Conservation (phyloP, 2,888 invertebrate genomes). For the Philonicus albiceps region DNA sequence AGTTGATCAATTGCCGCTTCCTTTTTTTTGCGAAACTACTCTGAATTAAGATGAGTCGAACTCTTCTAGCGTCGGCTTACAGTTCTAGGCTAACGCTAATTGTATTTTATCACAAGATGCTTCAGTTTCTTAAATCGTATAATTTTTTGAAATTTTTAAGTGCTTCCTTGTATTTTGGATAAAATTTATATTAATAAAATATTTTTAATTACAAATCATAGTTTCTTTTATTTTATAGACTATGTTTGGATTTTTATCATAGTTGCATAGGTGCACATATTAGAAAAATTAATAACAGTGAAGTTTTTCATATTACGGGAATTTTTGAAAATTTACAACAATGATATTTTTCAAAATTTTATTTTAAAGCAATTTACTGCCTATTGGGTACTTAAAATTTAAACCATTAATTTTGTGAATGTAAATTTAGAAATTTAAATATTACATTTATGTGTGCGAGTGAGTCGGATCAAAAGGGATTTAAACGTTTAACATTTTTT, state of each 20-base stretch:
- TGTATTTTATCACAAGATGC: slow-evolving; percentile 14
- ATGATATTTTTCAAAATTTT: neutral
- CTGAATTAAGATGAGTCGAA: neutral
- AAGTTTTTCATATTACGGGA: neutral
- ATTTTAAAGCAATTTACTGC: neutral
- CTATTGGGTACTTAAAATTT: too few relatives aligned
- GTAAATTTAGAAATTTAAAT: too few relatives aligned
- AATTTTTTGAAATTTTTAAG: neutral
- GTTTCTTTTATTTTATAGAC: neutral
- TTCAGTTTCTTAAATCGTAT: neutral
- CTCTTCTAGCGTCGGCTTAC: neutral
- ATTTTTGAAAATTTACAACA: neutral
- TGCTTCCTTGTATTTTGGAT: neutral
- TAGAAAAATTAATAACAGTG: neutral
- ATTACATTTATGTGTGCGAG: too few relatives aligned
- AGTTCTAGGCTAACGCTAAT: neutral
- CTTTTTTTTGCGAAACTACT: neutral
- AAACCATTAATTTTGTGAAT: too few relatives aligned
- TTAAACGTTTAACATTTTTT: too few relatives aligned
- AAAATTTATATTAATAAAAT: neutral
- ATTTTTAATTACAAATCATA: neutral
- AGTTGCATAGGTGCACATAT: neutral
- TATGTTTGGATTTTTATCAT: neutral
- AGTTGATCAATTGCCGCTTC: neutral
- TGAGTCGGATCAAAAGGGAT: too few relatives aligned